Evolutionary conservation across 2,797 vertebrate genomes (phyloP).

Genomic region (Sternotherus odoratus): DNA sequence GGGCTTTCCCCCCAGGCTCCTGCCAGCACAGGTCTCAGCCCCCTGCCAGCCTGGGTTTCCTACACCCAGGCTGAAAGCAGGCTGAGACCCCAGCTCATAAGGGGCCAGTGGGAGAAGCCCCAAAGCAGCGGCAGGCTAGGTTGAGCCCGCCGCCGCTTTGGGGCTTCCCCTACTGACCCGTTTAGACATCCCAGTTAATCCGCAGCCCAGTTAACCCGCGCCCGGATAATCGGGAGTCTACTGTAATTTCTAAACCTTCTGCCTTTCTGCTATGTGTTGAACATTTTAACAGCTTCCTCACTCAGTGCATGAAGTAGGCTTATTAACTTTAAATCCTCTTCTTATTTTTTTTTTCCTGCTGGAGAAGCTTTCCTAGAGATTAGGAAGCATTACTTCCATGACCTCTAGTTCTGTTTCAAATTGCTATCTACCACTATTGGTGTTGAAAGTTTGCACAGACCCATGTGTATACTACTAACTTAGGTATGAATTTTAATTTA

Average conservation of each 20-base stretch:
- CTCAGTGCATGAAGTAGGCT: background rate
- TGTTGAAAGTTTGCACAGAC: background rate
- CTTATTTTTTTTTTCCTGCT: conserved; percentile 28
- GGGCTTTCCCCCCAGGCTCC: too few relatives aligned
- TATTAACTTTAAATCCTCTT: background rate
- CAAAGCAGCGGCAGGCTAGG: too few relatives aligned
- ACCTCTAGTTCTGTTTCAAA: accelerated
- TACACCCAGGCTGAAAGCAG: too few relatives aligned
- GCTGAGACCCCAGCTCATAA: too few relatives aligned
- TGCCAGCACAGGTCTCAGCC: too few relatives aligned
- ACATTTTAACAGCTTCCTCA: background rate
- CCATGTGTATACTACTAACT: background rate
- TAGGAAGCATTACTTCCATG: background rate
- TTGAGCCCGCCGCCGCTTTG: too few relatives aligned
- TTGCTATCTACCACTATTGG: background rate
- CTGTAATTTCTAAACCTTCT: background rate
- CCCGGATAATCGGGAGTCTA: too few relatives aligned
- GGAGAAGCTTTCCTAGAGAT: background rate
- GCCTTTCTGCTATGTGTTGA: background rate
- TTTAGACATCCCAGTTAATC: too few relatives aligned
- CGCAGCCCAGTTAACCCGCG: too few relatives aligned
- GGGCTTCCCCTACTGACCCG: too few relatives aligned
- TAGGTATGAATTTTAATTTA: background rate
- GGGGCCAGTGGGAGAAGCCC: too few relatives aligned
- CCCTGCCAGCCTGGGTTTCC: too few relatives aligned